Conservation (phyloP, 2,888 invertebrate genomes). For the Boloria euphrosyne region DNA sequence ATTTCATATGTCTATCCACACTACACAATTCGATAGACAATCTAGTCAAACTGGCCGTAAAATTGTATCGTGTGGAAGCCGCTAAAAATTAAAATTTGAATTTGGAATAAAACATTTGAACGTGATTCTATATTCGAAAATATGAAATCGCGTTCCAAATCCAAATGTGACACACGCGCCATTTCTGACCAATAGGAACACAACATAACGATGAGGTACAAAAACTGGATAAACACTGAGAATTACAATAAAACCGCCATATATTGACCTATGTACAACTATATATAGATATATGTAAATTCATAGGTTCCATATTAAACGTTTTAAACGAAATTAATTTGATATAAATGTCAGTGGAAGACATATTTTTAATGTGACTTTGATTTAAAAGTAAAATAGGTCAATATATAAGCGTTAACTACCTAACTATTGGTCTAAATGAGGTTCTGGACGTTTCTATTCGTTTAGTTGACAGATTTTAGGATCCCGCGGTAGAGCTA, state of each 20-base stretch:
- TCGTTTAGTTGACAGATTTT: conserved; percentile 68
- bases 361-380: conserved; percentile 2
- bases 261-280: conserved; percentile 12
- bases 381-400: conserved; percentile 8
- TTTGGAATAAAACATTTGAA: conserved; percentile 7
- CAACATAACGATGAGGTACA: conserved; percentile 20
- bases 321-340: neutral
- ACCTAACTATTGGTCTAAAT: conserved; percentile 60
- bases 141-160: conserved; percentile 10
- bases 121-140: neutral
- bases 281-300: neutral
- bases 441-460: conserved; percentile 52
- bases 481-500: conserved; percentile 61
- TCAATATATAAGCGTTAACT: conserved; percentile 25
- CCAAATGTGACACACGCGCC: conserved; percentile 8
- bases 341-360: conserved; percentile 6
- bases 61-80: too few species aligned
- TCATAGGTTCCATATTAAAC: neutral
- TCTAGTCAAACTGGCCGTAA: too few species aligned
- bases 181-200: conserved; percentile 29
- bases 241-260: conserved; percentile 10
- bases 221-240: conserved; percentile 24
- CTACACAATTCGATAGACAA: too few species aligned
- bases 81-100: neutral
- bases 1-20: too few species aligned